Evolutionary conservation across 1,140 invertebrate genomes (phyloP).

Genomic region (Drosophila sechellia): DNA sequence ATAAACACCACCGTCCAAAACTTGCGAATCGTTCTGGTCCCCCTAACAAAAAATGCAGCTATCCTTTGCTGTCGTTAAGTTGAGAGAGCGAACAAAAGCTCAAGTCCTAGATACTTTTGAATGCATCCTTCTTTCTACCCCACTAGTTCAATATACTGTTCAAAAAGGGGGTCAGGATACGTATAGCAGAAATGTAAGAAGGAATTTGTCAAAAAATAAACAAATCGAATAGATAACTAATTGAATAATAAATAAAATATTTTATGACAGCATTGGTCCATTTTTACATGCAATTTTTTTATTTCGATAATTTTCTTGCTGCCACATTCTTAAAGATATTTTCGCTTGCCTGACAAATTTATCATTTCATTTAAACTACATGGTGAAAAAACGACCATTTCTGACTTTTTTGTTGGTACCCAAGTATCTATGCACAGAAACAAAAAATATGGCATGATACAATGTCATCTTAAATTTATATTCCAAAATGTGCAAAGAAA

Average conservation of each 20-base stretch:
- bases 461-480: too few species aligned
- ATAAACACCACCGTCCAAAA: conserved; percentile 50
- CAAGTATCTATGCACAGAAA: neutral
- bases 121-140: conserved; percentile 13
- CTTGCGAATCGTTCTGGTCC: conserved; percentile 2
- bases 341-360: too few species aligned
- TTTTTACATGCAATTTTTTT: too few species aligned
- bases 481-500: too few species aligned
- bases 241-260: neutral
- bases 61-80: conserved; percentile 55
- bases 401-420: neutral
- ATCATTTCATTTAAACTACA: too few species aligned
- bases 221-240: neutral
- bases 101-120: conserved; percentile 65
- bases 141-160: neutral
- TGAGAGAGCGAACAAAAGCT: conserved; percentile 71
- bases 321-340: too few species aligned
- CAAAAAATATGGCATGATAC: neutral
- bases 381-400: neutral
- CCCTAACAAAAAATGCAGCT: conserved; percentile 1
- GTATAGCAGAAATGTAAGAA: neutral
- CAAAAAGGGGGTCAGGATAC: neutral
- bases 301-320: too few species aligned
- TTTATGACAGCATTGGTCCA: too few species aligned
- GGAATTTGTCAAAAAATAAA: too few species aligned